A percentile compares a stretch with the other conserved stretches of the same genome.
Evolutionary conservation across 2,113 vertebrate genomes (phyloP).

Genomic region (Glaucidium brasilianum): DNA sequence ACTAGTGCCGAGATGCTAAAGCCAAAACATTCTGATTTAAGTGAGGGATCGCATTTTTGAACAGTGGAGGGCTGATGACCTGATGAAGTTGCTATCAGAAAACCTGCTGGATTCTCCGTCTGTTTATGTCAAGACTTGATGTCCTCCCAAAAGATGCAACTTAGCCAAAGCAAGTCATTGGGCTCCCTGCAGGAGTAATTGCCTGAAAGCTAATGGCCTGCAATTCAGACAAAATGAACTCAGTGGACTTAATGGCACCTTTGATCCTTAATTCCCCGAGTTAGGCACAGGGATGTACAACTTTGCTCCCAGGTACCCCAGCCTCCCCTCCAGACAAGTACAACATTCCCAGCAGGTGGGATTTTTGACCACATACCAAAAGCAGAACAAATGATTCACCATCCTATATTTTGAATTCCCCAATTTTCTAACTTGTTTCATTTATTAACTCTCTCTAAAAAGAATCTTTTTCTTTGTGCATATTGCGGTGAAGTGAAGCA

Average conservation of each 20-base stretch:
- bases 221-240: neutral
- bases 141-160: neutral
- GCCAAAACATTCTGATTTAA: neutral
- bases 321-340: neutral
- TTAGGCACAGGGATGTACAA: neutral
- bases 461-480: neutral
- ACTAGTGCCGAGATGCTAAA: neutral
- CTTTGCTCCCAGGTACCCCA: neutral
- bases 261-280: neutral
- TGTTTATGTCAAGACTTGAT: neutral
- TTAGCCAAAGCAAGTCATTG: neutral
- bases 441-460: neutral
- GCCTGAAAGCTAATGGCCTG: neutral
- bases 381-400: neutral
- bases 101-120: slow-evolving; percentile 4
- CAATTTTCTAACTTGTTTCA: neutral
- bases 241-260: neutral
- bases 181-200: slow-evolving; percentile 5
- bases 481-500: neutral
- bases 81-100: neutral
- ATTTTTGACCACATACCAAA: neutral
- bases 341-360: neutral
- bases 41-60: neutral
- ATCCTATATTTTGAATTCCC: neutral
- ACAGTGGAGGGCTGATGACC: neutral